phyloP scores from a whole-genome alignment of 2,888 invertebrate species.

The Calameuta filiformis region DNA sequence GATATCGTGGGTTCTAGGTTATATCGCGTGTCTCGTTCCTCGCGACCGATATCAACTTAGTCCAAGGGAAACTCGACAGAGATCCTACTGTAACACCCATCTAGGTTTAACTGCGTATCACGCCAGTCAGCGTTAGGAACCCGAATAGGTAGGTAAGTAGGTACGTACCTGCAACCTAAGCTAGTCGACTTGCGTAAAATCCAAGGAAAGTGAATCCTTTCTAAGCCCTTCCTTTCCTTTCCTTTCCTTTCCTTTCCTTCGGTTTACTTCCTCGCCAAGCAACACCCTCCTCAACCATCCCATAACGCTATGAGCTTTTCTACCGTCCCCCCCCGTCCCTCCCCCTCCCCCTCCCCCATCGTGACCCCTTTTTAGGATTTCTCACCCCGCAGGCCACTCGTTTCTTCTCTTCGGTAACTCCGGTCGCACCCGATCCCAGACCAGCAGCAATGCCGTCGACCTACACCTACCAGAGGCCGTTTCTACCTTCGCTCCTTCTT shows the following conservation, averaged over 20 bases:
- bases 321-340: not conserved
- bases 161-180: not conserved
- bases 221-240: conserved; percentile 30
- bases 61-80: not conserved
- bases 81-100: not conserved
- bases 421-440: not conserved
- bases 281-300: not conserved
- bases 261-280: not conserved
- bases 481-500: not conserved
- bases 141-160: not conserved
- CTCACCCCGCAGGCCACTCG: conserved; percentile 1
- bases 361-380: not conserved
- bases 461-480: not conserved
- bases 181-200: conserved; percentile 21
- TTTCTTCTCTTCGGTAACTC: not conserved
- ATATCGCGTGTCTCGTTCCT: not conserved
- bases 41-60: not conserved
- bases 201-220: conserved; percentile 39
- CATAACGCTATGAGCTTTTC: not conserved
- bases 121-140: not conserved
- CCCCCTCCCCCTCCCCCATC: not conserved
- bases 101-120: not conserved
- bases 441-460: too few species aligned
- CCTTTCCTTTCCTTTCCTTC: conserved; percentile 21
- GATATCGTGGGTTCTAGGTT: not conserved